Base-by-base conservation (phyloP, 2,797 vertebrate genomes). In the Pseudochaenichthys georgianus region DNA sequence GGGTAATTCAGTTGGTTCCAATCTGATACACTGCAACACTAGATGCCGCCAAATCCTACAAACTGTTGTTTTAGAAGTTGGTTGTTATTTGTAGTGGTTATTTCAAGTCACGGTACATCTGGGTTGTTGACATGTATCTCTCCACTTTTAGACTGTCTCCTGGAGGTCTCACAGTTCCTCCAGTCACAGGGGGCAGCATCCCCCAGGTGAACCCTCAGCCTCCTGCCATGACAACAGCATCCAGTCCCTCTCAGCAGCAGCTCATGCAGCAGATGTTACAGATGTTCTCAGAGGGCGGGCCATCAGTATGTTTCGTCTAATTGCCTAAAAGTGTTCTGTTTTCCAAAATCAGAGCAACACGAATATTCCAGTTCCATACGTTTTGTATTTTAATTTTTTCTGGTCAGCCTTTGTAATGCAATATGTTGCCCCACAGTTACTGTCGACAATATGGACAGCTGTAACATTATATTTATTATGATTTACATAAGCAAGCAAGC, bases 231-330 rank as follows among this genome's bases (percentile, higher is more conserved):
- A 85, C 96, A 83, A 90, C 89, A 23, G 95, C 89, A 85, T 60
- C 94, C 79, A 93, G 83, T 75, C 89, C 90, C 89, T 70, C 87
- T 78, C 96, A 92, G 78, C 91, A 96, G 88, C 97, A 97, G 87
- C 95, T 98, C 79, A 95, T 98, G 96, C 97, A 97, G 89, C 97
- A 98, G 91, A 97, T 98, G 96, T 90, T 97, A 89, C 97, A 98
- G 87, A 95, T 97, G 90, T 91, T 97, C 80, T 94, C 96, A 1
- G 95, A 96, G 11, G 95, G 96, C 78, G 83, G 74, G 0, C 87
- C 95, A 75, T 94, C 96, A 93, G 96, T 98, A 95, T 15, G 77
- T 77, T 7, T 48, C 3, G 21, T 50, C 31, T 19, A 4, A n/a
- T 45, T 46, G 9, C 5, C 34, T 48, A 3, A 47, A 23, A 1